phyloP scores from a whole-genome alignment of 92 coral and sea anemone species.

The Anthopleura xanthogrammica region DNA sequence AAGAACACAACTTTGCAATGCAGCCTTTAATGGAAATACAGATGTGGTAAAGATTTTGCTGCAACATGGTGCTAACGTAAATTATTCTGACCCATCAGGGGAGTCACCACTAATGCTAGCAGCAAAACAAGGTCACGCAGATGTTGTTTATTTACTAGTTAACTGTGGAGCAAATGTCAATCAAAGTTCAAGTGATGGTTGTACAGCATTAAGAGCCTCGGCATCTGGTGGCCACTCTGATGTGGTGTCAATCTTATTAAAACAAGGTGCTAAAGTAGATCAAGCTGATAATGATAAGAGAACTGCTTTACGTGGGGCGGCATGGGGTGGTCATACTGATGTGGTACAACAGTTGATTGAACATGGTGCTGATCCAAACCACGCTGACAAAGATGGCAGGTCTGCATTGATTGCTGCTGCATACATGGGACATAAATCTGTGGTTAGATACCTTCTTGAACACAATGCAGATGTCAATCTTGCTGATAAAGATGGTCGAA shows the following conservation, averaged over 20 bases:
- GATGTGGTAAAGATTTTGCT: constrained; percentile 77
- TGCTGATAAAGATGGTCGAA: constrained; percentile 94
- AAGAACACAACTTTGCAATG: constrained; percentile 87
- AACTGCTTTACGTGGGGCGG: constrained; percentile 96
- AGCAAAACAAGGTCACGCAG: constrained; percentile 87
- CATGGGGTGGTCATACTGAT: constrained; percentile 98
- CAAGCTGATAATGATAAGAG: constrained; percentile 90
- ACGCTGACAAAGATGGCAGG: constrained; percentile 89
- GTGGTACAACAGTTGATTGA: constrained; percentile 85
- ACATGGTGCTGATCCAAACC: constrained; percentile 90
- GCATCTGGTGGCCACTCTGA: constrained; percentile 96
- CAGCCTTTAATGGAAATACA: constrained; percentile 84
- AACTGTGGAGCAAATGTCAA: constrained; percentile 94
- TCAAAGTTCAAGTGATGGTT: constrained; percentile 85
- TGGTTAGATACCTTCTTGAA: constrained; percentile 82
- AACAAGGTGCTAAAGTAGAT: constrained; percentile 86
- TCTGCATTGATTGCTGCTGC: constrained; percentile 97
- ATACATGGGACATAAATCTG: constrained; percentile 89
- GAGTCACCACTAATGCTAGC: constrained; percentile 93
- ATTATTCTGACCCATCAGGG: constrained; percentile 86
- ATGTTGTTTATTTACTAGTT: constrained; percentile 88
- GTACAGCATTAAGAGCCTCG: constrained; percentile 90
- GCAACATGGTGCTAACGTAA: constrained; percentile 95
- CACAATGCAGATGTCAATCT: constrained; percentile 86
- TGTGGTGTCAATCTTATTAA: constrained; percentile 83